Evolutionary conservation across 2,113 vertebrate species (phyloP), one percentile per base, ranked within the genome.

Genomic region (Elephantulus edwardii): DNA sequence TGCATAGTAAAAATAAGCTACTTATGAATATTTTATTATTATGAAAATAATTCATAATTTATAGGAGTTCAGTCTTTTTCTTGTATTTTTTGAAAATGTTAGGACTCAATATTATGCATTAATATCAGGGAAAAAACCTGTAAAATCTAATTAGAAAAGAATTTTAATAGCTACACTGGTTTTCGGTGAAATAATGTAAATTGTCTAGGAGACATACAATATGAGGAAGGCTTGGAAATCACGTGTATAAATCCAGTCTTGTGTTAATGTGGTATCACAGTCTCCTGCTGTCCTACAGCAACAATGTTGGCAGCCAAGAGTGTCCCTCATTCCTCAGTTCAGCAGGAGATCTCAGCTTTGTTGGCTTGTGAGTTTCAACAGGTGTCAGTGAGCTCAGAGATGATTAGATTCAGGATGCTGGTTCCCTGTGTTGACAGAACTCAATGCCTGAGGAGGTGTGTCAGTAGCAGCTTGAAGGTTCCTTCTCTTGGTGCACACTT

Each of bases 241-340:
- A 50, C 0, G 0, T 83, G 44, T 60, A 40, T 87, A 70, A 82
- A 93, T 35, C 68, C 35, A 89, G 13, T 40, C 4, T 16, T 0
- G 0, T 79, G 30, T 58, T 87, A 75, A 68, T 86, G 42, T 91
- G 64, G 82, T 91, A n/a, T 85, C 52, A 87, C 90, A 44, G 74
- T 52, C 64, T 40, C 82, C 75, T 74, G 38, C 83, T 92, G 76
- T 62, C 38, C 33, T 50, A 22, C 1, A 66, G 40, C 40, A 72
- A 26, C 2, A 20, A 3, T 38, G 3, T 42, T 90, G 89, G 77
- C 60, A 88, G 78, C 14, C 50, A 22, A 13, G 3, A 81, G 30
- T 71, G 70, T 70, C 40, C 68, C 38, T 87, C 70, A 91, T 83
- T 82, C 66, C 42, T 91, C 66, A 60, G 26, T 54, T 89, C 81